Evolutionary conservation across 1,140 invertebrate genomes (phyloP).

Genomic region (Lamellibrachia luymesi): DNA sequence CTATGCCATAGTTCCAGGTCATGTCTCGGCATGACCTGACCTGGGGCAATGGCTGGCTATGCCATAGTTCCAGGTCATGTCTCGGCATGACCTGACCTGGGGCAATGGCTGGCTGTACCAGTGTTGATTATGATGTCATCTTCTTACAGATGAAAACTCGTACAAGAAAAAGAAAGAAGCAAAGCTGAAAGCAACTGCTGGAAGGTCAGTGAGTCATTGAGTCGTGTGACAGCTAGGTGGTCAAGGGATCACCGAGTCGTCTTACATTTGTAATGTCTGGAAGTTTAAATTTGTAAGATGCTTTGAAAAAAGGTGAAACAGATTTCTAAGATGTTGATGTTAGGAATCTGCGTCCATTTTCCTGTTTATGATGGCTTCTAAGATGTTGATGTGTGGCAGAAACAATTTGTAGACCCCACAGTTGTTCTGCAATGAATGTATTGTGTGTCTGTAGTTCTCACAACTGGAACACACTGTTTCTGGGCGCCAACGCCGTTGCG

Average conservation of each 20-base stretch:
- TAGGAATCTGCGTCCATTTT: too few species aligned
- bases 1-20: too few species aligned
- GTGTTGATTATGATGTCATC: background rate
- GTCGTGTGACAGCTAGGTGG: background rate
- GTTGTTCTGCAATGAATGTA: background rate
- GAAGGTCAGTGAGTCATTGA: conserved; percentile 32
- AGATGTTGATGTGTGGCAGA: too few species aligned
- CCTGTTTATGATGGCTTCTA: too few species aligned
- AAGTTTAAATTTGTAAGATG: too few species aligned
- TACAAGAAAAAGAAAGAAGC: conserved; percentile 81
- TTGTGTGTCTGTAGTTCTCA: conserved; percentile 63
- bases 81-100: too few species aligned
- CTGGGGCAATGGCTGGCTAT: too few species aligned
- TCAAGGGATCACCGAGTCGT: background rate
- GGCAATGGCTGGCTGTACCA: background rate
- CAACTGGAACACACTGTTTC: conserved; percentile 96
- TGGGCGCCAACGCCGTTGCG: conserved; percentile 90
- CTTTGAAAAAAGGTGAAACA: too few species aligned
- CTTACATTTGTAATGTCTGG: background rate
- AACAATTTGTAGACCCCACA: background rate
- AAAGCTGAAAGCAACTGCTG: conserved; percentile 70
- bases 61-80: too few species aligned
- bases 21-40: too few species aligned
- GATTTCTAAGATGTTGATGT: too few species aligned
- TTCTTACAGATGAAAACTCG: conserved; percentile 41